Base-by-base conservation (phyloP, 2,888 invertebrate genomes). In the Brachypterus glaber region DNA sequence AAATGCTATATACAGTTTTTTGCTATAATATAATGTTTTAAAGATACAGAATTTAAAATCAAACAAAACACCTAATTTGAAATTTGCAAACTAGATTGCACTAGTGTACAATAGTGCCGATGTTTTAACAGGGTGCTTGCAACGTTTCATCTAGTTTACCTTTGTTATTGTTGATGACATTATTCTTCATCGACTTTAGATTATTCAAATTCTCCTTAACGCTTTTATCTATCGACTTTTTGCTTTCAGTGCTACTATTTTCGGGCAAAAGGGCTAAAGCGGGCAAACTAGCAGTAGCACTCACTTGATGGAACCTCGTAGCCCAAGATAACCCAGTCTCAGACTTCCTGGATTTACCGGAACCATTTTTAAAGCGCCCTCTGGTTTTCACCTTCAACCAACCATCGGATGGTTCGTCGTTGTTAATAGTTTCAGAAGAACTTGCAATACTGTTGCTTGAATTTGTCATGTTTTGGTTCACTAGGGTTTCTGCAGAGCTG, bases 371-470 rank as follows among this genome's bases (percentile, higher is more conserved):
- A 9, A 5, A 7, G 21, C 21, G 7, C 7, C 27, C 27, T 25
- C 82, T 73, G 31, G 82, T 80, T 53, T 87, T 82, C 0, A 93
- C 93, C 0, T 87, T 92, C 45, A 90, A 74, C 93, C 92, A 93
- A 1, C 92, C 93, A 49, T 86, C 86, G 26, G 58, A 40, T 8
- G 71, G 59, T 33, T 71, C 70, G 56, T 76, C 74, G 26, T 64
- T 66, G 1, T 73, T 70, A 13, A 76, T 62, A 1, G 76, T 75
- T 55, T 76, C 76, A 1, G 70, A 66, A 27, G 76, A 76, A 52
- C 74, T 73, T 17, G 71, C 71, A 42, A 65, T 60, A 34, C 60
- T 60, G 42, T 63, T 60, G 33, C 52, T 57, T 0, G 59, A 58
- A 41, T 58, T 54, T 2, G 55, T 54, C 3, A 53, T 49, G 24